These are phyloP conservation scores for Perca fluviatilis DNA, from an alignment of 2,113 vertebrate species.

Conservation along the genomic window DNA sequence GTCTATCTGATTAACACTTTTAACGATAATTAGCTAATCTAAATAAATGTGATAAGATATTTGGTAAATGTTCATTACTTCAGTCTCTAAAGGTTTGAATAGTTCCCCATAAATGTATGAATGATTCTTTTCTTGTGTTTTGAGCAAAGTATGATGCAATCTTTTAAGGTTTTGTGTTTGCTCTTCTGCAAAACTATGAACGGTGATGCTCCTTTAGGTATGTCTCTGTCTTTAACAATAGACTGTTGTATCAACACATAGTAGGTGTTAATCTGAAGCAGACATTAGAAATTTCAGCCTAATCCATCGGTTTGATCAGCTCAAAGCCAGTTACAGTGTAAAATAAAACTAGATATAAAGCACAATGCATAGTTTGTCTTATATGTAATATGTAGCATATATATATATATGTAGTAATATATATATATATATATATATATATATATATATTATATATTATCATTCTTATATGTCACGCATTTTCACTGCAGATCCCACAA, in stretches of 20 bases:
- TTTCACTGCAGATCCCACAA: neutral
- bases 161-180: neutral
- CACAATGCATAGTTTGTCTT: neutral
- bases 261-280: neutral
- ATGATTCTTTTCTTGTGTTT: neutral
- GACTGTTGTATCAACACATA: neutral
- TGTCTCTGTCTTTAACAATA: neutral
- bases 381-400: neutral
- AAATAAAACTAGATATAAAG: neutral
- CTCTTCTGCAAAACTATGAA: neutral
- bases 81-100: neutral
- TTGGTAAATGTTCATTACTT: neutral
- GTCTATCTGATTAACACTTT: too few relatives aligned
- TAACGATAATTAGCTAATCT: neutral
- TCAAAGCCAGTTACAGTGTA: neutral
- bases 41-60: neutral
- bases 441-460: neutral
- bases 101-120: neutral
- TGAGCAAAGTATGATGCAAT: neutral
- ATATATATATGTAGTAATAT: neutral
- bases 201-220: neutral
- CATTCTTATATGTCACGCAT: neutral
- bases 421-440: too few relatives aligned
- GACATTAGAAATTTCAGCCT: neutral
- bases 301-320: neutral